Evolutionary conservation across 2,888 invertebrate species (phyloP).

Genomic region (Andricus curvator): DNA sequence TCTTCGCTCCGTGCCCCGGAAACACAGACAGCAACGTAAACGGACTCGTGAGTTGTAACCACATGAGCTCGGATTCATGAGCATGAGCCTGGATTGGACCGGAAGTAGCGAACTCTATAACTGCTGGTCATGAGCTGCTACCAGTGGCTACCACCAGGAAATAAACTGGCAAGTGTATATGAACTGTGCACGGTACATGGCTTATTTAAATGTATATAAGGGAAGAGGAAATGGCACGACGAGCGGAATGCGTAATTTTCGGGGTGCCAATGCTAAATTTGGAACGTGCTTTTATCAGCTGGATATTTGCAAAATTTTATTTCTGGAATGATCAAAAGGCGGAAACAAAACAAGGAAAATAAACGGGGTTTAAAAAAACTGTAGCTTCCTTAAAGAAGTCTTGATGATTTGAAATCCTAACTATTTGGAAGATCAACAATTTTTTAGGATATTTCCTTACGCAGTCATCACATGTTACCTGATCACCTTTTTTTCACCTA

Average conservation of each 20-base stretch:
- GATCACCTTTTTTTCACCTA: too few species aligned
- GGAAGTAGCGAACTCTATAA: constrained; percentile 37
- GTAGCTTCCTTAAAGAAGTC: background rate
- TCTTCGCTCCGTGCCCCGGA: constrained; percentile 19
- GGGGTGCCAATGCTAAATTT: constrained; percentile 3
- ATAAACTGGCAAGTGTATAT: constrained; percentile 35
- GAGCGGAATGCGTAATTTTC: constrained; percentile 25
- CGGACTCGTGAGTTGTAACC: background rate
- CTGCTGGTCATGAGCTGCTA: constrained; percentile 2
- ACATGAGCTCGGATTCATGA: constrained; percentile 15
- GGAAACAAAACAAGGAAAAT: background rate
- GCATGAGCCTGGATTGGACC: constrained; percentile 10
- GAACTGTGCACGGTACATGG: constrained; percentile 17
- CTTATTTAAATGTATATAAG: constrained; percentile 15
- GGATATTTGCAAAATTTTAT: background rate
- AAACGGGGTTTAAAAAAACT: background rate
- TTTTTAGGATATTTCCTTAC: too few species aligned
- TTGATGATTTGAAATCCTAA: background rate
- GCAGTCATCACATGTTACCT: too few species aligned
- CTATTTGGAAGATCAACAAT: too few species aligned
- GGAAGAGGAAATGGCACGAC: constrained; percentile 4
- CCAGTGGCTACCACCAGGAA: constrained; percentile 24
- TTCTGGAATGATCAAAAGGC: background rate
- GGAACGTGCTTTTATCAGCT: background rate
- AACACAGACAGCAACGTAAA: background rate